phyloP scores from a whole-genome alignment of 2,113 vertebrate species.

The Emydocephalus ijimae region DNA sequence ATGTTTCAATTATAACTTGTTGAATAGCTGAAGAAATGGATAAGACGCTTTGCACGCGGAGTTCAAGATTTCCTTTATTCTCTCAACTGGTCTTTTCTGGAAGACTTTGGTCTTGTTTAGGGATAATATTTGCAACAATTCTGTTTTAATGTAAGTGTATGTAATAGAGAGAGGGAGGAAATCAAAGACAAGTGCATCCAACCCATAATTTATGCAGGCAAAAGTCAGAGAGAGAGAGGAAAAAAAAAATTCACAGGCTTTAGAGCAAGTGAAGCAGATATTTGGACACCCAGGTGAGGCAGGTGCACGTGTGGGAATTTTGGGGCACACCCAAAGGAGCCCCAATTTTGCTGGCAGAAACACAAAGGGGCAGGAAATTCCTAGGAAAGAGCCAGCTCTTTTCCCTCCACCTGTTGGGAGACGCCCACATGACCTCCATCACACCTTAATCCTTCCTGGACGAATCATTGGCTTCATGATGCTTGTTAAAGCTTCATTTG shows the following conservation, averaged over 20 bases:
- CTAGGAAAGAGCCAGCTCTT: constrained; percentile 13
- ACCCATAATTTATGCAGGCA: not conserved
- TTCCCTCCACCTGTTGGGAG: constrained; percentile 9
- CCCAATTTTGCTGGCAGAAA: not conserved
- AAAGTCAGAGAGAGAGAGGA: not conserved
- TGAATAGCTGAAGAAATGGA: not conserved
- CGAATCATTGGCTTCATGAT: not conserved
- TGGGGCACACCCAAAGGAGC: constrained; percentile 2
- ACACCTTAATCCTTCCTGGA: not conserved
- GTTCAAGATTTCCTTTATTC: not conserved
- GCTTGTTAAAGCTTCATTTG: constrained; percentile 22
- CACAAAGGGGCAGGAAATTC: constrained; percentile 16
- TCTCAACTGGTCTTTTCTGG: not conserved
- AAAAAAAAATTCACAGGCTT: not conserved
- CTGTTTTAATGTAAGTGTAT: too few species aligned
- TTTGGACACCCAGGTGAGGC: constrained; percentile 6
- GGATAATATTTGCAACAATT: not conserved
- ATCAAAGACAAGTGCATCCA: not conserved
- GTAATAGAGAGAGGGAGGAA: too few species aligned
- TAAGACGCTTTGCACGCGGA: too few species aligned
- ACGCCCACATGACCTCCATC: not conserved
- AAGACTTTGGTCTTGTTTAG: not conserved
- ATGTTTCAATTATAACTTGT: not conserved
- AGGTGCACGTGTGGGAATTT: constrained; percentile 17
- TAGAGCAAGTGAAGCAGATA: not conserved